Conservation (phyloP, 2,797 vertebrate species). For the Lophius americanus region DNA sequence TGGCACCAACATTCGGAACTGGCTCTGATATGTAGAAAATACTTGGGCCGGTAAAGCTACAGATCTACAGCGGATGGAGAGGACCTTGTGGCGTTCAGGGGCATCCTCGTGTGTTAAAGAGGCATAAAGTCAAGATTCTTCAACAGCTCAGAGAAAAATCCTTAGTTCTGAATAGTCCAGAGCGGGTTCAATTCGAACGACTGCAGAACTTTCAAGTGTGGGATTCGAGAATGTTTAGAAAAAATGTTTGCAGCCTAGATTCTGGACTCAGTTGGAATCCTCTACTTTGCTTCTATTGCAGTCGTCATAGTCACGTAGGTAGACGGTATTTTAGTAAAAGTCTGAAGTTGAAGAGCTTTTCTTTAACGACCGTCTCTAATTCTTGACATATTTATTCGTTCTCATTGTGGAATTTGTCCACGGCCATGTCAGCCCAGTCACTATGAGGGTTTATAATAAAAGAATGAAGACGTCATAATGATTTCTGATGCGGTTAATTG, state of each 20-base stretch:
- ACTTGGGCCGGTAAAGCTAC: slow-evolving; percentile 46
- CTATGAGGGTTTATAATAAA: neutral
- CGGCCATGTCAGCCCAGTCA: neutral
- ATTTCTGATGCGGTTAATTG: slow-evolving; percentile 1
- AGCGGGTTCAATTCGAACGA: neutral
- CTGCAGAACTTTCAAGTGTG: neutral
- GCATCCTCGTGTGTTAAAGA: slow-evolving; percentile 7
- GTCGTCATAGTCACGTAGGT: neutral
- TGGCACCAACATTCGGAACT: slow-evolving; percentile 67
- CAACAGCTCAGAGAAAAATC: neutral
- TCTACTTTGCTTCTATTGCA: neutral
- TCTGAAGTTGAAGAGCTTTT: neutral
- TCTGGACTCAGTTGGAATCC: neutral
- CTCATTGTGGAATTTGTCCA: neutral
- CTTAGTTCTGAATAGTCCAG: neutral
- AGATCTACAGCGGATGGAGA: slow-evolving; percentile 32
- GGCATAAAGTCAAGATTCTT: slow-evolving; percentile 4
- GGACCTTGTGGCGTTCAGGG: slow-evolving; percentile 20
- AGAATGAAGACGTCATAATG: neutral
- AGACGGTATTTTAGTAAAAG: neutral
- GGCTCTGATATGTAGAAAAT: slow-evolving; percentile 56
- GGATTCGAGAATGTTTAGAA: slow-evolving; percentile 6
- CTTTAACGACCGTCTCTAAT: neutral
- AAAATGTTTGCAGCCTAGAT: neutral
- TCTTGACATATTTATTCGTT: neutral